Evolutionary conservation across 2,888 invertebrate species (phyloP).

Genomic region (Orthosia incerta): DNA sequence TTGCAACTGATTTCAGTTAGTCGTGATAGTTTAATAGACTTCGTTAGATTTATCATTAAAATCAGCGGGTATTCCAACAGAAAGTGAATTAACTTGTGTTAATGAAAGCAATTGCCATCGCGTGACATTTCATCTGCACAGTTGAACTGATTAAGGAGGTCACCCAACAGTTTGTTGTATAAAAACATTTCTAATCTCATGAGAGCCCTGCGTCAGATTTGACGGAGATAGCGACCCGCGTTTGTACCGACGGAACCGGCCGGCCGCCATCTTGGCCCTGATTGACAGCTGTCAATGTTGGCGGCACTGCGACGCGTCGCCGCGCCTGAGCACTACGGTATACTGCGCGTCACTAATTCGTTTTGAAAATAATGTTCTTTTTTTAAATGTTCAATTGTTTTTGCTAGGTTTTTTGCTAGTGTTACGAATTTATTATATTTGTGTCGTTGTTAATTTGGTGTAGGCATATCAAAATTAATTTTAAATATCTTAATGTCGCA

Average conservation of each 20-base stretch:
- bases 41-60: conserved; percentile 50
- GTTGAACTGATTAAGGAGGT: conserved; percentile 64
- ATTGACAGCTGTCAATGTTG: conserved; percentile 91
- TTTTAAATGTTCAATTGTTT: conserved; percentile 55
- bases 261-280: conserved; percentile 89
- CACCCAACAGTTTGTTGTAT: conserved; percentile 59
- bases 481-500: not conserved
- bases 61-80: conserved; percentile 50
- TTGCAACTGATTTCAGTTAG: conserved; percentile 31
- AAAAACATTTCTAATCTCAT: conserved; percentile 71
- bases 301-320: conserved; percentile 89
- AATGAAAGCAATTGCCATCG: conserved; percentile 61
- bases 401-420: conserved; percentile 17
- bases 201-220: conserved; percentile 76
- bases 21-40: conserved; percentile 61
- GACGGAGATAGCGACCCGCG: conserved; percentile 77
- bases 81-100: conserved; percentile 50
- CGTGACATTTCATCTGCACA: conserved; percentile 62
- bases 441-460: conserved; percentile 1
- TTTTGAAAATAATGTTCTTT: conserved; percentile 73
- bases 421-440: conserved; percentile 25
- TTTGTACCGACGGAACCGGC: conserved; percentile 83
- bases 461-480: not conserved
- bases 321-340: conserved; percentile 83
- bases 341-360: conserved; percentile 82